Evolutionary conservation across 2,113 vertebrate species (phyloP).

Genomic region (Vulpes lagopus): DNA sequence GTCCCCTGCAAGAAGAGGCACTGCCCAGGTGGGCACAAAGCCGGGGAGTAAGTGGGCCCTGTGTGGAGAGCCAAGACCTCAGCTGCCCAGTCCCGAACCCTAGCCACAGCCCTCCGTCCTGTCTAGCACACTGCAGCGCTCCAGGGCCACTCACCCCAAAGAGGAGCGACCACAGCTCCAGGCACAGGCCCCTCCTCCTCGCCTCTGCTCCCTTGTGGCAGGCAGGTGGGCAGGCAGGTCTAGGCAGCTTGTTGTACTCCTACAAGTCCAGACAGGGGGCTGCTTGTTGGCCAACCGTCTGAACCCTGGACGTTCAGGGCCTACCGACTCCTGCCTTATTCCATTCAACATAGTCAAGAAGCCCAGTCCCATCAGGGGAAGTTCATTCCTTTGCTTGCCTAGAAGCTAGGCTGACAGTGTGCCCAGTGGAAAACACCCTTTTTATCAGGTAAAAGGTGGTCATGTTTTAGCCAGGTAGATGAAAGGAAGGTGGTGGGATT

Average conservation of each 20-base stretch:
- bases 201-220: neutral
- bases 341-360: neutral
- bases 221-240: neutral
- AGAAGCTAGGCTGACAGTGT: slow-evolving; percentile 21
- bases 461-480: neutral
- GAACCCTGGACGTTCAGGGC: slow-evolving; percentile 38
- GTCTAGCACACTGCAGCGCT: rapidly evolving
- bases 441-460: neutral
- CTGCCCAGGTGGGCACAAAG: neutral
- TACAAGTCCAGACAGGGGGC: slow-evolving; percentile 66
- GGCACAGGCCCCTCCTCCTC: neutral
- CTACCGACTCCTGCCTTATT: slow-evolving; percentile 20
- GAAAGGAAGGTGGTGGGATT: neutral
- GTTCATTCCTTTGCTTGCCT: slow-evolving; percentile 19
- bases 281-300: neutral
- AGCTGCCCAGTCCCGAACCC: neutral
- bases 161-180: neutral
- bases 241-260: neutral
- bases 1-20: neutral
- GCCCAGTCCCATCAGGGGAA: neutral
- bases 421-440: neutral
- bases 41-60: neutral
- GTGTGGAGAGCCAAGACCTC: slow-evolving; percentile 22
- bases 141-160: neutral
- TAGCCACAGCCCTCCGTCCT: neutral